Conservation (phyloP, 2,113 vertebrate genomes). For the Notechis scutatus region DNA sequence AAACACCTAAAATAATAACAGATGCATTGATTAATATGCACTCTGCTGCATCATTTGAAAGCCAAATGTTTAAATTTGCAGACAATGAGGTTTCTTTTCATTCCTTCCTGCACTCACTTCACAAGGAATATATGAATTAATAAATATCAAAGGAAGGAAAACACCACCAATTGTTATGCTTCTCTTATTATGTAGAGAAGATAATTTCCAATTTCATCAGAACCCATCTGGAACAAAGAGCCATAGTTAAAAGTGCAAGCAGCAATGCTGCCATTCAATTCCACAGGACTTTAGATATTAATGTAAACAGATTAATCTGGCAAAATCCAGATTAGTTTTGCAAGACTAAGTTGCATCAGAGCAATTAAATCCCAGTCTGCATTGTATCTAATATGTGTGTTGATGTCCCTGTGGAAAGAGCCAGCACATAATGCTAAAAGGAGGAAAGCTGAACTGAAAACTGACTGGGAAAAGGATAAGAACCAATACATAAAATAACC, state of each 20-base stretch:
- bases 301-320: conserved; percentile 62
- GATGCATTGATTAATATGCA: neutral
- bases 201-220: conserved; percentile 53
- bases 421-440: conserved; percentile 19
- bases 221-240: conserved; percentile 50
- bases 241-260: conserved; percentile 43
- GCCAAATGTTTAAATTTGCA: neutral
- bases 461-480: conserved; percentile 19
- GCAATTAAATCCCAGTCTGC: conserved; percentile 37
- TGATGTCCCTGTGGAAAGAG: neutral
- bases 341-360: conserved; percentile 40
- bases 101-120: neutral
- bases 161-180: neutral
- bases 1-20: neutral
- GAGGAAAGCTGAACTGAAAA: conserved; percentile 5
- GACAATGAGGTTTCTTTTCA: neutral
- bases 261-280: conserved; percentile 38
- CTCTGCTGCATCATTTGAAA: neutral
- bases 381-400: conserved; percentile 4
- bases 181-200: conserved; percentile 32
- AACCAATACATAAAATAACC: conserved; percentile 17
- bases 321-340: conserved; percentile 50
- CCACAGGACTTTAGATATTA: conserved; percentile 40
- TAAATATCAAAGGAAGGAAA: neutral
- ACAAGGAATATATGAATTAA: neutral